Conservation (phyloP, 2,888 invertebrate genomes). For the Ceriagrion tenellum region DNA sequence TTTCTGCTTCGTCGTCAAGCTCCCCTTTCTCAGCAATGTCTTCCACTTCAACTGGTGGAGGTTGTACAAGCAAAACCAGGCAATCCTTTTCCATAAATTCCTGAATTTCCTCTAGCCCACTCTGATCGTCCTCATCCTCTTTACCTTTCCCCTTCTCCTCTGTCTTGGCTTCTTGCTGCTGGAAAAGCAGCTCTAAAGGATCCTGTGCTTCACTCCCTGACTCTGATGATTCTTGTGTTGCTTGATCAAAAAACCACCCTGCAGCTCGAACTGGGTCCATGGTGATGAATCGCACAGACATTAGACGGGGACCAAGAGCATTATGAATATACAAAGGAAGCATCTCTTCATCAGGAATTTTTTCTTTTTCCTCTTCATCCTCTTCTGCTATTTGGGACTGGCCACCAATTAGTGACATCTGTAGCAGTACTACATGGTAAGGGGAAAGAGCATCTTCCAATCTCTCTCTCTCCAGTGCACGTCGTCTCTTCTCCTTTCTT, state of each 20-base stretch:
- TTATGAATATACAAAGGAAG: constrained; percentile 28
- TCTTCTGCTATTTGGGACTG: not conserved
- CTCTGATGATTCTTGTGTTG: not conserved
- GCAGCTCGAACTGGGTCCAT: constrained; percentile 40
- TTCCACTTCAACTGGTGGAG: constrained; percentile 24
- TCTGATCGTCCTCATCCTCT: not conserved
- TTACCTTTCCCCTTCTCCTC: constrained; percentile 4
- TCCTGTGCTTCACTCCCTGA: constrained; percentile 16
- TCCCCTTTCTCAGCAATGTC: not conserved
- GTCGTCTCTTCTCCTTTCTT: constrained; percentile 17
- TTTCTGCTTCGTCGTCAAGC: not conserved
- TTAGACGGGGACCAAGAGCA: constrained; percentile 15
- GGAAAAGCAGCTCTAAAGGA: constrained; percentile 58
- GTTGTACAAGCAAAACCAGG: not conserved
- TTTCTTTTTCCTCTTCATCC: constrained; percentile 21
- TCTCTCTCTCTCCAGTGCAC: not conserved
- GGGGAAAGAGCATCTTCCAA: constrained; percentile 39
- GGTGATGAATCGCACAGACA: not conserved
- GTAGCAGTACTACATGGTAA: not conserved
- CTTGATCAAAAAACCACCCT: constrained; percentile 43
- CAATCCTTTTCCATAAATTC: constrained; percentile 35
- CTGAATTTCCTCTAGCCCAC: constrained; percentile 45
- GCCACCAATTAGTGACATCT: not conserved
- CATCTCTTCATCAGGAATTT: not conserved
- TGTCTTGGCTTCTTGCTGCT: constrained; percentile 43